Evolutionary conservation across 1,140 invertebrate genomes (phyloP), one percentile per base, ranked within the genome.

Genomic region (Cyclina sinensis): DNA sequence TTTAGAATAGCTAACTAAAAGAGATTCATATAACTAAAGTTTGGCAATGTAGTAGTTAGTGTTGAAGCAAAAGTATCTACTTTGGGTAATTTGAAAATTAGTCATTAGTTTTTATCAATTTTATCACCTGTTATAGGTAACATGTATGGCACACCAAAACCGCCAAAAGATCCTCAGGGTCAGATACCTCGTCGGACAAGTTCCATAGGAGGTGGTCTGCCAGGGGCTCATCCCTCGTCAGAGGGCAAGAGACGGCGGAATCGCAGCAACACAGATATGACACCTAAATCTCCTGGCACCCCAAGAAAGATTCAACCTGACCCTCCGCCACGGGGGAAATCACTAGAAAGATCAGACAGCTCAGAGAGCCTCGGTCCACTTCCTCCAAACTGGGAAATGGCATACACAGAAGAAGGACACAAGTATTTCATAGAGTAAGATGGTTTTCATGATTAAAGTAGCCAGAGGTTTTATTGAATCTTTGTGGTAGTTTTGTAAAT

Each of bases 391-490:
- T 99, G 99, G 99, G 99, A 99, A 95, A 98, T 99, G 95, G 98
- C 98, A 24, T 99, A 98, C 93, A 99, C 99, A 11, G 98, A 99
- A 88, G 98, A 98, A 89, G 99, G 99, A 90, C 98, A 99, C 96
- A 97, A 98, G 84, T 99, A 99, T 96, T 99, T 99, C 94, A 99
- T 99, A 92, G 99, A 99, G 98, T 99, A 96, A 97, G 97, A 97
- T 76, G 21, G 4, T 7, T 65, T 78, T 54, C 68, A n/a, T n/a
- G n/a, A n/a, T n/a, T n/a, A n/a, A n/a, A n/a, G n/a, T n/a, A n/a
- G n/a, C n/a, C n/a, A n/a, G n/a, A n/a, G n/a, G n/a, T n/a, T n/a
- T n/a, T n/a, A n/a, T n/a, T n/a, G n/a, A n/a, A n/a, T n/a, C n/a
- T n/a, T n/a, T n/a, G n/a, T n/a, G n/a, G n/a, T n/a, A n/a, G n/a